phyloP scores from a whole-genome alignment of 2,797 vertebrate species.

The Oryzias dopingdopingensis region DNA sequence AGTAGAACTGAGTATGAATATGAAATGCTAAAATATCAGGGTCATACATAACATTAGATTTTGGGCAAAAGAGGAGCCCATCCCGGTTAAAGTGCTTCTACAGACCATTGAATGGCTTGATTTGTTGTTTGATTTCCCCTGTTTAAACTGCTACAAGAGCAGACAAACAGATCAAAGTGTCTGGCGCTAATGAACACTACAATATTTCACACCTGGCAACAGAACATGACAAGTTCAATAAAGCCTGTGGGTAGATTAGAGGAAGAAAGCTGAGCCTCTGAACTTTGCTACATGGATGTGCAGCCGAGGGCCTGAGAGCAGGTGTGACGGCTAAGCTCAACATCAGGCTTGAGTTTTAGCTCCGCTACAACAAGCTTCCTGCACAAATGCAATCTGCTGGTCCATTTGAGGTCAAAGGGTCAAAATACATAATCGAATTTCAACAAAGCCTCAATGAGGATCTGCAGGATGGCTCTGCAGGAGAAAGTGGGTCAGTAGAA shows the following conservation, averaged over 20 bases:
- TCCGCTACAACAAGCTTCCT: conserved; percentile 6
- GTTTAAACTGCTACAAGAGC: conserved; percentile 13
- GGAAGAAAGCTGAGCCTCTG: conserved; percentile 27
- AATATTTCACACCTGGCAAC: conserved; percentile 40
- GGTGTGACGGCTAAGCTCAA: conserved; percentile 16
- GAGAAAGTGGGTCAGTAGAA: conserved; percentile 9
- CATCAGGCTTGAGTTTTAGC: conserved; percentile 2
- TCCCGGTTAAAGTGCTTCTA: too few species aligned
- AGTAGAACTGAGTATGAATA: too few species aligned
- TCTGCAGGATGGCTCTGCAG: neutral
- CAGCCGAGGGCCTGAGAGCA: conserved; percentile 6
- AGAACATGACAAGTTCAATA: conserved; percentile 19
- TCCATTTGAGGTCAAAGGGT: conserved; percentile 3
- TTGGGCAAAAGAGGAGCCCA: too few species aligned
- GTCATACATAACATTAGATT: too few species aligned
- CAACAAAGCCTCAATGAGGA: neutral
- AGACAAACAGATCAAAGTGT: conserved; percentile 24
- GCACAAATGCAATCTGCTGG: neutral
- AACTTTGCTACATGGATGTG: conserved; percentile 32
- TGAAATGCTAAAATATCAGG: too few species aligned
- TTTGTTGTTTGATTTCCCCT: conserved; percentile 6
- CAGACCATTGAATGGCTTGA: neutral
- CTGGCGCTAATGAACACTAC: conserved; percentile 40
- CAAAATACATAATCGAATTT: conserved; percentile 1
- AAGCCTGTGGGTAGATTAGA: conserved; percentile 13